These are phyloP conservation scores for Abramis brama DNA, from an alignment of 2,113 vertebrate genomes.

Conservation along the genomic window DNA sequence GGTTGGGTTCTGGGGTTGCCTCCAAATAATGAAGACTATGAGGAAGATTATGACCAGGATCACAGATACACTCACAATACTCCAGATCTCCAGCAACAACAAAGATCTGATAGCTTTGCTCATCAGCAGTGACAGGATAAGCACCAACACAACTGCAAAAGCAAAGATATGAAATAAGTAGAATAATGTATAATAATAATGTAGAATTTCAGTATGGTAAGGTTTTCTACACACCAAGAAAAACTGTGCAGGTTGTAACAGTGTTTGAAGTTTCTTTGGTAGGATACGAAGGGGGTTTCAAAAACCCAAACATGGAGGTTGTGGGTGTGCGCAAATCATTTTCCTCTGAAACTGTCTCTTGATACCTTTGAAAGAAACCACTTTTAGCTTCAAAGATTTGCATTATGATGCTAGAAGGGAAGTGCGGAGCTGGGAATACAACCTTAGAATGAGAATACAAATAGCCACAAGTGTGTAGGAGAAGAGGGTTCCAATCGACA, in stretches of 20 bases:
- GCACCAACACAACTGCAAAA: conserved; percentile 69
- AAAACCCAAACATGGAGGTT: conserved; percentile 56
- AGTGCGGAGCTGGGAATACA: conserved; percentile 6
- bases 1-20: conserved; percentile 78
- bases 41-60: conserved; percentile 68
- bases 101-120: conserved; percentile 69
- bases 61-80: conserved; percentile 67
- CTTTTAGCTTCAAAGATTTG: not conserved
- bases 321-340: conserved; percentile 37
- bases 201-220: not conserved
- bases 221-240: conserved; percentile 59
- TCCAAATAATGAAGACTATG: conserved; percentile 74
- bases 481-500: conserved; percentile 87
- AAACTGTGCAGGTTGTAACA: conserved; percentile 70
- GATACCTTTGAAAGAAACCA: conserved; percentile 73
- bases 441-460: conserved; percentile 88
- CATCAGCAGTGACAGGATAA: conserved; percentile 69
- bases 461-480: conserved; percentile 85
- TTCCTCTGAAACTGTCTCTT: conserved; percentile 53
- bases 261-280: conserved; percentile 66
- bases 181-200: no score
- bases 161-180: not conserved
- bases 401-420: not conserved
- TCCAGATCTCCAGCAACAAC: conserved; percentile 66
- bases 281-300: conserved; percentile 68